Evolutionary conservation across 2,888 invertebrate species (phyloP), one percentile per base, ranked within the genome.

Genomic region (Ormyrus pomaceus): DNA sequence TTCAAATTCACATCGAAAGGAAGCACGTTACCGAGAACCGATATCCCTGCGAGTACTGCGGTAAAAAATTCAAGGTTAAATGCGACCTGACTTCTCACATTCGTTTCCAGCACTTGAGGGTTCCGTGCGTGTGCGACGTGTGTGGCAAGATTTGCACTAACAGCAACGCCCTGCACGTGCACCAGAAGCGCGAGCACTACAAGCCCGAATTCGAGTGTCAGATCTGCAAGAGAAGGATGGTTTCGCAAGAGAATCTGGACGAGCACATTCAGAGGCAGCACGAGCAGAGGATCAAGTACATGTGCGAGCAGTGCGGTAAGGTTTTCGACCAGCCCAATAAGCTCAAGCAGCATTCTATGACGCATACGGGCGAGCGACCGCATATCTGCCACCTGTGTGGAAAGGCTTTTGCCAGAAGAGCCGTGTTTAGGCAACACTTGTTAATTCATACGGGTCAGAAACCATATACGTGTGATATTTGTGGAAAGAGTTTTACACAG

Each of bases 171-270:
- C 84, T 91, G 0, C 89, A 90, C 74, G 89, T 91, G 1, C 90
- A 91, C 68, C 88, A 89, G 70, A 91, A 90, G 53, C 89, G 90
- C 88, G 91, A 90, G 0, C 91, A 91, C 64, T 90, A 86, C 77
- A 89, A 89, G 68, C 90, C 91, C 0, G 88, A 90, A 62, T 91
- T 85, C 79, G 90, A 90, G 76, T 91, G 90, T 69, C 85, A 86
- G 13, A 87, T 90, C 58, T 91, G 91, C 79, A 87, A 88, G 19
- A 82, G 91, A 9, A 85, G 91, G 0, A 90, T 91, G 90, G 91
- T 90, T 0, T 89, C 88, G 1, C 88, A 90, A 76, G 88, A 88
- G 51, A 91, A 90, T 79, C 84, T 91, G 0, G 87, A 89, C 62
- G 90, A 90, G 50, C 91, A 91, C 78, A 83, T 91, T 56, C 59